These are phyloP conservation scores for Hecatera dysodea DNA, from an alignment of 2,888 invertebrate genomes.

Conservation along the genomic window DNA sequence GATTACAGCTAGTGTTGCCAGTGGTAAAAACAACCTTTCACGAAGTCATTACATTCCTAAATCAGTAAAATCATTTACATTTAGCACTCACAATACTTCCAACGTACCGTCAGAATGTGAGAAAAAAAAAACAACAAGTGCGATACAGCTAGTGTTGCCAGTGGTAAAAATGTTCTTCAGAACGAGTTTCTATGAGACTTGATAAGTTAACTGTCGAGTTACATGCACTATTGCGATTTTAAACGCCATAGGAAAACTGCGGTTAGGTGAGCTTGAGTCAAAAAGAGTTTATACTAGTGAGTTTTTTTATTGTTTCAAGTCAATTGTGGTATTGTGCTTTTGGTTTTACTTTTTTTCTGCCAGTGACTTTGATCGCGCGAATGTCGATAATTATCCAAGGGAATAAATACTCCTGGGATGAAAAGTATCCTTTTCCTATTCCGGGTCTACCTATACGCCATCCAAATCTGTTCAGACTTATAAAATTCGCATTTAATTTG, in stretches of 20 bases:
- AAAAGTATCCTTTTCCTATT: too few species aligned
- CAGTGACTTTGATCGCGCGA: too few species aligned
- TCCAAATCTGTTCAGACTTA: too few species aligned
- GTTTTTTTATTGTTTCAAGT: background rate
- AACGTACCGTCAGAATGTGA: conserved; percentile 8
- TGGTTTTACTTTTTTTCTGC: too few species aligned
- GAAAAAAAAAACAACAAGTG: conserved; percentile 30
- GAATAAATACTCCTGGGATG: too few species aligned
- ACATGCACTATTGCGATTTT: conserved; percentile 42
- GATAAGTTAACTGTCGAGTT: conserved; percentile 33
- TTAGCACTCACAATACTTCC: background rate
- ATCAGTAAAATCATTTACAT: too few species aligned
- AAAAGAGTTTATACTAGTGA: background rate
- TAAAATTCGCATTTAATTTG: too few species aligned
- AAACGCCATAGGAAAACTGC: conserved; percentile 24
- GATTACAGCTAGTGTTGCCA: too few species aligned
- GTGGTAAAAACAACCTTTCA: too few species aligned
- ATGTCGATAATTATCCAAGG: too few species aligned
- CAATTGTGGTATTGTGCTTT: background rate
- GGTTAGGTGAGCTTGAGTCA: conserved; percentile 27
- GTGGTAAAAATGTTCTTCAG: conserved; percentile 36
- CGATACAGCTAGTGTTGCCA: conserved; percentile 4
- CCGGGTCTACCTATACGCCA: too few species aligned
- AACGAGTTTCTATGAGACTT: conserved; percentile 31
- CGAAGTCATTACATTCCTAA: too few species aligned